Conservation (phyloP, 2,797 vertebrate genomes). For the Bufotes viridis region DNA sequence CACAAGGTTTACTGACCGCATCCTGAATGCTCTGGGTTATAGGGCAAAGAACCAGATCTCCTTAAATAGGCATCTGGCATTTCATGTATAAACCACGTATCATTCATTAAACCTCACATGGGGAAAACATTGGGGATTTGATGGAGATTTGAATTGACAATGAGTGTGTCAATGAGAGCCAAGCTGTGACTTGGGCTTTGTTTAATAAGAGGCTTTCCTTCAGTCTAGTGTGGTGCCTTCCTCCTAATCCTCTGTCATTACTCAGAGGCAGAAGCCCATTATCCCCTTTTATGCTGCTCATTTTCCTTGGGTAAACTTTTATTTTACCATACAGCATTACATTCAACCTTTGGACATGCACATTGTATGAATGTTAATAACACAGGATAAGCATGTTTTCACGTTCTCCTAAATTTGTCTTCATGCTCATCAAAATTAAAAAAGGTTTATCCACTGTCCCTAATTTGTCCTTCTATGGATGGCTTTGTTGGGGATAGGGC, state of each 20-base stretch:
- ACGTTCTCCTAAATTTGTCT: background rate
- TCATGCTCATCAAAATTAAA: background rate
- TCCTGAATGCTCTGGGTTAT: conserved; percentile 49
- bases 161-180: conserved; percentile 44
- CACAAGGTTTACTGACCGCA: conserved; percentile 45
- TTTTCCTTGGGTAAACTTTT: conserved; percentile 44
- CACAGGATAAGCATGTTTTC: background rate
- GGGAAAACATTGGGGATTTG: conserved; percentile 44
- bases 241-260: conserved; percentile 48
- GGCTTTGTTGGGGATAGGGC: background rate
- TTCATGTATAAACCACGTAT: conserved; percentile 52
- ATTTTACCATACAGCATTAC: conserved; percentile 15
- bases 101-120: conserved; percentile 26
- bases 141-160: conserved; percentile 47
- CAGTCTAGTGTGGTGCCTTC: conserved; percentile 45
- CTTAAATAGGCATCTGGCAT: conserved; percentile 26
- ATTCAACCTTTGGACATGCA: conserved; percentile 2
- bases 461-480: background rate
- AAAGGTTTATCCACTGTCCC: background rate
- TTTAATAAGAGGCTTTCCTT: conserved; percentile 59
- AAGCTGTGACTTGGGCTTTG: conserved; percentile 50
- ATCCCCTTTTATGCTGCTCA: conserved; percentile 30
- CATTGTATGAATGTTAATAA: conserved; percentile 9
- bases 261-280: conserved; percentile 32
- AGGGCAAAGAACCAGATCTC: conserved; percentile 49